Conservation (phyloP, 1,140 invertebrate genomes). For the Drosophila neocordata region DNA sequence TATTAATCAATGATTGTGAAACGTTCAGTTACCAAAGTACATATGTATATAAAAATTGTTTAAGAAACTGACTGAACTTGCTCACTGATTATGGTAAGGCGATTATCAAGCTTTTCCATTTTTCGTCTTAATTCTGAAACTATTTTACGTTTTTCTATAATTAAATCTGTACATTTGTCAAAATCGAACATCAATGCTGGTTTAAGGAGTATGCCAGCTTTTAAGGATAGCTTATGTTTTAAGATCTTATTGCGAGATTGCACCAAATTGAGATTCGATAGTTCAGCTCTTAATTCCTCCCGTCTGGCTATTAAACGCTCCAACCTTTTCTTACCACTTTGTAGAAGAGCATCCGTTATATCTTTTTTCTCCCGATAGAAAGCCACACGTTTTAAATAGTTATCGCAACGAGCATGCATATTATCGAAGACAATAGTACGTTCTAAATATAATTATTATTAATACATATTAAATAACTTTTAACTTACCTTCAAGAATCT, state of each 20-base stretch:
- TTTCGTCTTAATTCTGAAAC: not conserved
- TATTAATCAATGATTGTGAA: not conserved
- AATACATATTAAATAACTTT: no score
- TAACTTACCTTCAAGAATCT: conserved; percentile 2
- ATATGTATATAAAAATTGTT: not conserved
- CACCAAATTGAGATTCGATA: not conserved
- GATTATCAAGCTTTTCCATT: not conserved
- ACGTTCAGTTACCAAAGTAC: not conserved
- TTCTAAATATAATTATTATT: no score
- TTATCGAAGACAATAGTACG: not conserved
- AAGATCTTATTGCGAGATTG: not conserved
- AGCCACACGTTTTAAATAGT: conserved; percentile 1
- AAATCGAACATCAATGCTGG: not conserved
- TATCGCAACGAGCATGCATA: not conserved
- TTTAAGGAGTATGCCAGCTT: not conserved
- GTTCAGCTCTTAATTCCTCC: not conserved
- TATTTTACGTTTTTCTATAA: not conserved
- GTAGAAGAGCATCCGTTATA: not conserved
- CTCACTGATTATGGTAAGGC: not conserved
- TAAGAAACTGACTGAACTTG: not conserved
- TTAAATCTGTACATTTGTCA: not conserved
- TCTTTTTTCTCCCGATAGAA: not conserved
- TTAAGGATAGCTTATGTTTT: not conserved
- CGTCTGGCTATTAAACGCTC: not conserved
- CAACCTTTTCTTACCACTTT: not conserved